Conservation (phyloP, 1,140 invertebrate genomes). For the Trachymyrmex cornetzi region DNA sequence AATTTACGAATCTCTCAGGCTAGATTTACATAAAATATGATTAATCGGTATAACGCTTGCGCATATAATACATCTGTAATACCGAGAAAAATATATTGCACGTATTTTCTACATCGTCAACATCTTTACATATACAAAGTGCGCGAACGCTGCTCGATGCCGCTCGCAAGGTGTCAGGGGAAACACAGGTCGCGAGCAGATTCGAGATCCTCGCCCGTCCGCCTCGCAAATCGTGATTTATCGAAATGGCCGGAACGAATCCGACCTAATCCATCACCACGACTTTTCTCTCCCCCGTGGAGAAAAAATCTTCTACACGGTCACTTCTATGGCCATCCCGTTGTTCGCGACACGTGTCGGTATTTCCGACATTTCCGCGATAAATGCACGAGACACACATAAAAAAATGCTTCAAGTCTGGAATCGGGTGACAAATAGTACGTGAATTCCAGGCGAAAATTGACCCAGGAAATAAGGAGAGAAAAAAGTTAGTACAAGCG, state of each 20-base stretch:
- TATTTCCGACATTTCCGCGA: constrained; percentile 15
- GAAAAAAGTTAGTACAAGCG: constrained; percentile 18
- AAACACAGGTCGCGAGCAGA: constrained; percentile 11
- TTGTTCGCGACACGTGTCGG: constrained; percentile 25
- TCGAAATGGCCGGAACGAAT: constrained; percentile 39
- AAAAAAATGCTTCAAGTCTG: constrained; percentile 4
- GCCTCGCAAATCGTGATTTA: constrained; percentile 54
- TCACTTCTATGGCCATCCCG: neutral
- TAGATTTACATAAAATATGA: constrained; percentile 77
- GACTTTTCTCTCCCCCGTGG: constrained; percentile 10
- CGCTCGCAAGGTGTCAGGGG: constrained; percentile 10
- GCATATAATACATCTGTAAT: constrained; percentile 65
- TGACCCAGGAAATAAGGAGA: neutral
- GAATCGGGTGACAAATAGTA: neutral
- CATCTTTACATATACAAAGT: constrained; percentile 57
- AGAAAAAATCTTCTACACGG: constrained; percentile 10
- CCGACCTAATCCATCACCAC: constrained; percentile 41
- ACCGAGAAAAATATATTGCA: constrained; percentile 74
- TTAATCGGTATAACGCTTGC: constrained; percentile 70
- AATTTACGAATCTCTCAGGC: constrained; percentile 68
- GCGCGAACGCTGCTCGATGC: constrained; percentile 29
- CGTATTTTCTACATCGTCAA: constrained; percentile 50
- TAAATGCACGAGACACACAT: constrained; percentile 67
- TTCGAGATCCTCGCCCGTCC: constrained; percentile 13
- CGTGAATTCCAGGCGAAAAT: constrained; percentile 17